phyloP scores from a whole-genome alignment of 2,888 invertebrate genomes.

The Tetranychus piercei region DNA sequence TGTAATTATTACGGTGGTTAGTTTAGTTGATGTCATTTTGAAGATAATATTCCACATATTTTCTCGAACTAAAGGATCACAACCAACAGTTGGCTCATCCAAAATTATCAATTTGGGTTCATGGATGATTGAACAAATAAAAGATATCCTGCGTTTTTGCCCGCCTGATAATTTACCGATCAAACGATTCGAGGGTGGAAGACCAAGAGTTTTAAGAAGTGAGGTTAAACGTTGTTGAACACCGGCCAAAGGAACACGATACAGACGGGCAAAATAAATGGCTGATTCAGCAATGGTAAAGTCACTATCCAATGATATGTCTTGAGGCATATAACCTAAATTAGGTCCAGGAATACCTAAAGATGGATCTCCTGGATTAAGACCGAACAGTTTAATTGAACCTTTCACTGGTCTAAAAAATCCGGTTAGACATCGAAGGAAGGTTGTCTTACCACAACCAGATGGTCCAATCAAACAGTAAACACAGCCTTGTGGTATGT shows the following conservation, averaged over 20 bases:
- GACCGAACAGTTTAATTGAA: not conserved
- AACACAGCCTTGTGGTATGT: constrained; percentile 8
- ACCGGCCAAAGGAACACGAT: constrained; percentile 29
- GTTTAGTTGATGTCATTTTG: constrained; percentile 9
- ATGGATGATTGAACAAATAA: constrained; percentile 9
- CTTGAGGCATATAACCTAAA: constrained; percentile 76
- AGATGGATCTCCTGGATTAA: not conserved
- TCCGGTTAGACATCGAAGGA: constrained; percentile 9
- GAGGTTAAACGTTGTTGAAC: constrained; percentile 30
- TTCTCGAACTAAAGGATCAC: constrained; percentile 7
- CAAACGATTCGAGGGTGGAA: constrained; percentile 3
- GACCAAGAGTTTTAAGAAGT: constrained; percentile 29
- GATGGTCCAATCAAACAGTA: constrained; percentile 9
- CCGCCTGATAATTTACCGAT: constrained; percentile 7
- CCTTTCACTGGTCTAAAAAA: constrained; percentile 2
- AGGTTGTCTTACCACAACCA: constrained; percentile 11
- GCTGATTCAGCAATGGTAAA: constrained; percentile 35
- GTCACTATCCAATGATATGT: constrained; percentile 26
- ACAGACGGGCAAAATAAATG: constrained; percentile 33
- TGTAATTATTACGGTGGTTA: constrained; percentile 13
- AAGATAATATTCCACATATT: constrained; percentile 20
- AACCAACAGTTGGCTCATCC: constrained; percentile 9
- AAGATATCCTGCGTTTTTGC: constrained; percentile 3
- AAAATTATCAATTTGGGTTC: constrained; percentile 8
- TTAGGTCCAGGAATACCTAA: constrained; percentile 59